These are phyloP conservation scores for Drosophila kuntzei DNA, from an alignment of 2,888 invertebrate species.

Conservation along the genomic window DNA sequence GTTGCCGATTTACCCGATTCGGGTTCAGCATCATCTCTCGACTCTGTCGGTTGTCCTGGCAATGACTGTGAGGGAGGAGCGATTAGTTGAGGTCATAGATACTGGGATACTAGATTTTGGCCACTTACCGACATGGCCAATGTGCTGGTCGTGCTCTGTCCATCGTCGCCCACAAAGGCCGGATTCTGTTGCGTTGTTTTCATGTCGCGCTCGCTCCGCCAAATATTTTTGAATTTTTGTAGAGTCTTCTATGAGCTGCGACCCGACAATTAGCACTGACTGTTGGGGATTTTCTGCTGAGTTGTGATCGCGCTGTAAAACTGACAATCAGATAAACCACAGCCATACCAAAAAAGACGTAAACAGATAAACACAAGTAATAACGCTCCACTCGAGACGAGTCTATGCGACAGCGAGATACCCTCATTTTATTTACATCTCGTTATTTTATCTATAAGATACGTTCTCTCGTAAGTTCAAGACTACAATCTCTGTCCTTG, in stretches of 20 bases:
- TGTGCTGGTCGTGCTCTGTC: slow-evolving; percentile 70
- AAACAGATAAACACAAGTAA: slow-evolving; percentile 39
- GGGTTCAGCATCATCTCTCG: slow-evolving; percentile 36
- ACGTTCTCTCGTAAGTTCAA: background rate
- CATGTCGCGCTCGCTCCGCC: slow-evolving; percentile 33
- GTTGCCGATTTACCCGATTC: slow-evolving; percentile 42
- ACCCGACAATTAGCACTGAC: slow-evolving; percentile 45
- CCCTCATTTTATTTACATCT: background rate
- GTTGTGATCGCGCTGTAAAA: slow-evolving; percentile 52
- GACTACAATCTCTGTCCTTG: background rate
- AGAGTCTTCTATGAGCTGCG: slow-evolving; percentile 39
- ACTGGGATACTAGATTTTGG: slow-evolving; percentile 35
- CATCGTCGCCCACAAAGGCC: slow-evolving; percentile 83
- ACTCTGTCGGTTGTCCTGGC: slow-evolving; percentile 37
- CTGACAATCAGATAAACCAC: slow-evolving; percentile 64
- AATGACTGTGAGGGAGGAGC: slow-evolving; percentile 33
- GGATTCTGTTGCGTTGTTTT: slow-evolving; percentile 79
- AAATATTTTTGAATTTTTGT: slow-evolving; percentile 11
- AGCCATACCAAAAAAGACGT: slow-evolving; percentile 6
- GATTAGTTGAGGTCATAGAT: slow-evolving; percentile 57
- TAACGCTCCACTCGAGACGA: background rate
- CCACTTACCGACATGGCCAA: slow-evolving; percentile 63
- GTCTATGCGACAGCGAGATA: background rate
- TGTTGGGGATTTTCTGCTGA: slow-evolving; percentile 23
- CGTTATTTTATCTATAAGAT: background rate